Percentiles rank a stretch among this genome's conserved stretches.
Conservation (phyloP, 1,140 invertebrate species). For the Cherax destructor region DNA sequence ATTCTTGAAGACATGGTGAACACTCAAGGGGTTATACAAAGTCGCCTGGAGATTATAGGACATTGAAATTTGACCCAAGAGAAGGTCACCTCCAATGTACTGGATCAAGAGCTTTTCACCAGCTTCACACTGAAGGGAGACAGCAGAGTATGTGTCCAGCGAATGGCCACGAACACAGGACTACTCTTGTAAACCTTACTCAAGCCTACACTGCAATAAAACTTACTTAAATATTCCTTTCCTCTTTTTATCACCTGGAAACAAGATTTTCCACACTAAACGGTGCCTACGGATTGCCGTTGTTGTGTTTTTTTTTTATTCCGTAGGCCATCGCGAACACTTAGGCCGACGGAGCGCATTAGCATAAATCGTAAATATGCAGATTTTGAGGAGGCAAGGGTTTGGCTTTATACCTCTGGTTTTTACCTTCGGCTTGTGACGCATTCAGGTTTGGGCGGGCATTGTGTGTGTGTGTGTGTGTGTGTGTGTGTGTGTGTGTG, state of each 20-base stretch:
- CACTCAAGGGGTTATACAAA: too few species aligned
- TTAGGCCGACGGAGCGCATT: slow-evolving; percentile 17
- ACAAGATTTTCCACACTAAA: slow-evolving; percentile 14
- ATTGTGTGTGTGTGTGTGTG: slow-evolving; percentile 24
- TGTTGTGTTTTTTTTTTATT: neutral
- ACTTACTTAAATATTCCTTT: neutral
- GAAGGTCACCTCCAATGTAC: too few species aligned
- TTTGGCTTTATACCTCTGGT: slow-evolving; percentile 24
- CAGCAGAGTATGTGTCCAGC: too few species aligned
- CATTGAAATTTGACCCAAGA: too few species aligned
- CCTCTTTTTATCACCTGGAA: neutral
- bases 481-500: slow-evolving; percentile 28
- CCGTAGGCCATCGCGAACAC: slow-evolving; percentile 25
- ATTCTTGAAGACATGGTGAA: too few species aligned
- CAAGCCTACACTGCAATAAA: slow-evolving; percentile 19
- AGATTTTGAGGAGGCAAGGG: slow-evolving; percentile 19
- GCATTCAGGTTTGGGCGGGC: neutral
- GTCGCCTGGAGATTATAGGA: too few species aligned
- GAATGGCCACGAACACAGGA: too few species aligned
- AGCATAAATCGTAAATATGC: slow-evolving; percentile 66
- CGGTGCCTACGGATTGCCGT: slow-evolving; percentile 16
- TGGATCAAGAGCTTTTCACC: too few species aligned
- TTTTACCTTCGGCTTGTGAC: neutral
- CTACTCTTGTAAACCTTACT: neutral
- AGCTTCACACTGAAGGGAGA: too few species aligned